Evolutionary conservation across 2,888 invertebrate genomes (phyloP), one percentile per base, ranked within the genome.

Genomic region (Atherix ibis): DNA sequence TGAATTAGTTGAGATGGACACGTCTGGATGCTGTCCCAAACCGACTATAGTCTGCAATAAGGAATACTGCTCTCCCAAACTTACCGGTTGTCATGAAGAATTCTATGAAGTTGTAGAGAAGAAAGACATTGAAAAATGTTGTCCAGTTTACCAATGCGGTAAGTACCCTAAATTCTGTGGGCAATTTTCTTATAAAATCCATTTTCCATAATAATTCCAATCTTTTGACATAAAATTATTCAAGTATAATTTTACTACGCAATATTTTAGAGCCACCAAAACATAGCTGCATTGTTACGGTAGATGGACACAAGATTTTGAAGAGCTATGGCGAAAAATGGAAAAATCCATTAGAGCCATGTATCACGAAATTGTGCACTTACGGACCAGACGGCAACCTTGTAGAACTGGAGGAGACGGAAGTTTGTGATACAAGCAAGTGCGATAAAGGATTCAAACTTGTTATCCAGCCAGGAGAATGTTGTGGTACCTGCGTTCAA

Each of bases 11-110:
- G 53, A 63, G 2, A 51, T 67, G n/a, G 66, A 73, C 41, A 62
- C 62, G 2, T 63, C 66, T 14, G 82, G 82, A 1, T 87, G 87
- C 51, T 87, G 87, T 49, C 76, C 82, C 0, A 64, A 64, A 4
- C 50, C 66, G 6, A 57, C 65, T 37, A 56, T 70, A 34, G 48
- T 70, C 3, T 87, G 87, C 46, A 67, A 70, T 17, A 58, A 60
- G 1, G 68, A 70, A 8, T 58, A 58, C 2, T 85, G 85, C 49
- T 76, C 79, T 0, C 40, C 48, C n/a, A 58, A 70, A 1, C 67
- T 69, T 0, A 44, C 50, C 1, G 41, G 39, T 8, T 61, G 61
- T 29, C 34, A 43, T 10, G 67, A 71, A 2, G 62, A 67, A 41
- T 74, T 69, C 56, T 68, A 75, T 42, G 62, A 64, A 10, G 47